A percentile compares a stretch with the other conserved stretches of the same genome.
Evolutionary conservation across 2,113 vertebrate species (phyloP).

Genomic region (Picathartes gymnocephalus): DNA sequence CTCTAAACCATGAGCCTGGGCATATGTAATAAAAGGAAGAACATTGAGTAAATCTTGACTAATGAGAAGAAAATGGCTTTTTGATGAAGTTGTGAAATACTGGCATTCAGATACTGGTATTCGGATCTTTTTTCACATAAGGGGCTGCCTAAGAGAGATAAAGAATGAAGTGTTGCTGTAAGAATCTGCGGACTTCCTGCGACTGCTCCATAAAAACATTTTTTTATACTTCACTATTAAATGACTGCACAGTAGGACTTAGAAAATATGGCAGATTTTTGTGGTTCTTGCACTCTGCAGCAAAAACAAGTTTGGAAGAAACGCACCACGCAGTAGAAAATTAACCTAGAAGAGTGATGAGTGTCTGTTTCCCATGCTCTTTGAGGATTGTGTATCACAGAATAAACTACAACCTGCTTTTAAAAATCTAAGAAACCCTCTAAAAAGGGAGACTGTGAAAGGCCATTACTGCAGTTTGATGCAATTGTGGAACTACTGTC

Average conservation of each 20-base stretch:
- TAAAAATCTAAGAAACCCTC: background rate
- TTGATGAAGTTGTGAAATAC: background rate
- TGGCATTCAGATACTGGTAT: background rate
- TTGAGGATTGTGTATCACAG: background rate
- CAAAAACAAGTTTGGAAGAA: background rate
- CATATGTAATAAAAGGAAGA: background rate
- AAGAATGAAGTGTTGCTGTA: background rate
- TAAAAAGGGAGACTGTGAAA: background rate
- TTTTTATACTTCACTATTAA: background rate
- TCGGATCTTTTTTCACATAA: background rate
- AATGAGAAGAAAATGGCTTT: background rate
- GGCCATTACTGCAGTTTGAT: background rate
- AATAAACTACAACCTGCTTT: background rate
- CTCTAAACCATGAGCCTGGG: background rate
- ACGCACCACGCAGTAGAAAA: rapidly evolving
- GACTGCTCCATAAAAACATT: background rate
- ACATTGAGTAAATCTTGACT: background rate
- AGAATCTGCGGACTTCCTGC: background rate
- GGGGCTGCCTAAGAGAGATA: background rate
- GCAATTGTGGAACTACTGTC: background rate
- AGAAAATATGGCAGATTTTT: background rate
- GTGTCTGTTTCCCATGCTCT: background rate
- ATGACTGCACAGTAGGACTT: background rate
- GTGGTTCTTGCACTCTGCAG: background rate
- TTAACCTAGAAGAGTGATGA: background rate